Conservation (phyloP, 2,797 vertebrate species). For the Lagodon rhomboides region DNA sequence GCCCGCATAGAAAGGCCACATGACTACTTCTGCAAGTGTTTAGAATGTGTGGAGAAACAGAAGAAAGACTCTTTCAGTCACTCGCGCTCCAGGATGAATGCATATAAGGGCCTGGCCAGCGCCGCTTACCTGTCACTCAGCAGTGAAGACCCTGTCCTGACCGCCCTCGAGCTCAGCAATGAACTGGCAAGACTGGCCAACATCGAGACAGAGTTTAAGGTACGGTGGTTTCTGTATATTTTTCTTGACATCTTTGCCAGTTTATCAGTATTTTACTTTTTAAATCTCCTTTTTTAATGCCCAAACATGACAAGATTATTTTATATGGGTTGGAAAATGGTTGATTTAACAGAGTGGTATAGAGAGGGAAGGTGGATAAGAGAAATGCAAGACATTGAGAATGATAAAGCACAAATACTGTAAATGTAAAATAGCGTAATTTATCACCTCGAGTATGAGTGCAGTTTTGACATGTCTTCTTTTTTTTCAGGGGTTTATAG, state of each 20-base stretch:
- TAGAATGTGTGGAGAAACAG: slow-evolving; percentile 92
- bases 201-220: slow-evolving; percentile 99
- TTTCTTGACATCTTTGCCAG: background rate
- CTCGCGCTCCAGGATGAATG: slow-evolving; percentile 97
- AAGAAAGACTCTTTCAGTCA: slow-evolving; percentile 95
- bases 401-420: background rate
- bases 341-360: background rate
- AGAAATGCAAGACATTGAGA: background rate
- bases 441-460: background rate
- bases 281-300: background rate
- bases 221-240: slow-evolving; percentile 64
- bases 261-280: background rate
- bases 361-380: too few species aligned
- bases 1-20: slow-evolving; percentile 95
- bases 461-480: background rate
- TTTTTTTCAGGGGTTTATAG: background rate
- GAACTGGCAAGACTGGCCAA: slow-evolving; percentile 96
- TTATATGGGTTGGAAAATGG: background rate
- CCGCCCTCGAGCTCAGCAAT: slow-evolving; percentile 95
- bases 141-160: slow-evolving; percentile 96
- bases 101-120: slow-evolving; percentile 96
- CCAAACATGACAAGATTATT: background rate
- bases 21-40: slow-evolving; percentile 97
- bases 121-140: slow-evolving; percentile 95
- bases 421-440: background rate